These are phyloP conservation scores for Egretta garzetta DNA, from an alignment of 2,113 vertebrate species.

Conservation along the genomic window DNA sequence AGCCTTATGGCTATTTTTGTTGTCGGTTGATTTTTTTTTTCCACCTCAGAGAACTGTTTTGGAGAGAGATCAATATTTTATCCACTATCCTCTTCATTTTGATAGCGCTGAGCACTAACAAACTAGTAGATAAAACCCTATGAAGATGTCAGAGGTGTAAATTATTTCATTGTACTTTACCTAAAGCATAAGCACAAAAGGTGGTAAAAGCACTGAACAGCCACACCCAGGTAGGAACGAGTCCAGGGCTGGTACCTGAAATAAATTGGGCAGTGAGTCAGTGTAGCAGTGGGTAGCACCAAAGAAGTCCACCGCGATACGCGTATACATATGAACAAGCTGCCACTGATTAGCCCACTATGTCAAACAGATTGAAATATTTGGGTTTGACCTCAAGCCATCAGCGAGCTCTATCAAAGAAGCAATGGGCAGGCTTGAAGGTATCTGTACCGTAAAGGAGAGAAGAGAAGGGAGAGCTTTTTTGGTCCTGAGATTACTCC, in stretches of 20 bases:
- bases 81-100: not conserved
- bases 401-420: not conserved
- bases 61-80: not conserved
- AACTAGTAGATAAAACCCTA: not conserved
- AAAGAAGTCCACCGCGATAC: not conserved
- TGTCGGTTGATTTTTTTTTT: rapidly evolving
- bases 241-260: conserved; percentile 61
- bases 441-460: not conserved
- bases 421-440: not conserved
- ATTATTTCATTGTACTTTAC: conserved; percentile 40
- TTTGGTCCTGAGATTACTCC: not conserved
- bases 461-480: not conserved
- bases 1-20: not conserved
- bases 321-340: not conserved
- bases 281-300: not conserved
- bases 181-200: conserved; percentile 71
- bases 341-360: not conserved
- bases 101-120: not conserved
- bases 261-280: not conserved
- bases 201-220: conserved; percentile 66
- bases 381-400: not conserved
- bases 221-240: conserved; percentile 65
- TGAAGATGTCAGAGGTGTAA: not conserved
- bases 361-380: not conserved
- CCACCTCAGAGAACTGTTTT: not conserved